These are phyloP conservation scores for Pao palembangensis DNA, from an alignment of 2,113 vertebrate species.

Conservation along the genomic window DNA sequence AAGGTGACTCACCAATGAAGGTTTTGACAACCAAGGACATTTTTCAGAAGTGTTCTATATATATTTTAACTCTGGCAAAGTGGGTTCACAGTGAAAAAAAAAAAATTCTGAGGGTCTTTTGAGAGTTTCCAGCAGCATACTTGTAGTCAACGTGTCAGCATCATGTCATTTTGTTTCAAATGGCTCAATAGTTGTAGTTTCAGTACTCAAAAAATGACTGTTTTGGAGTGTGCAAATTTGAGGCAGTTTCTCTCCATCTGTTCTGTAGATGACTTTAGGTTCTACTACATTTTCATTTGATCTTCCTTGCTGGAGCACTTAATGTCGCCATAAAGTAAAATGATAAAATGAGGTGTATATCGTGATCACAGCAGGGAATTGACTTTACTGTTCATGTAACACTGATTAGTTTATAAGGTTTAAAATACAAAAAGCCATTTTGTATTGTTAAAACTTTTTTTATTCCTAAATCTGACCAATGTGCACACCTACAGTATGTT, in stretches of 20 bases:
- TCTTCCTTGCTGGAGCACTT: constrained; percentile 6
- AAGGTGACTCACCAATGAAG: constrained; percentile 42
- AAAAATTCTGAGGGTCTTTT: too few relatives aligned
- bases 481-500: constrained; percentile 2
- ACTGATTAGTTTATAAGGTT: too few relatives aligned
- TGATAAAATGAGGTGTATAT: not conserved
- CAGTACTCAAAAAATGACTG: too few relatives aligned
- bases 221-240: constrained; percentile 4
- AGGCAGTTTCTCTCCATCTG: constrained; percentile 33
- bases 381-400: constrained; percentile 4
- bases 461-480: not conserved
- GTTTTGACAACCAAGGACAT: constrained; percentile 50
- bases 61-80: constrained; percentile 31
- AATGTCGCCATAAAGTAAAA: not conserved
- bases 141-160: too few relatives aligned
- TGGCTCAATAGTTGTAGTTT: too few relatives aligned
- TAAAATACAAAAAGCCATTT: not conserved
- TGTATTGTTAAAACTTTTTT: not conserved
- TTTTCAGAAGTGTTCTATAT: constrained; percentile 35
- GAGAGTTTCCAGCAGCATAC: too few relatives aligned
- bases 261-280: constrained; percentile 32
- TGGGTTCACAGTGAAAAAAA: not conserved
- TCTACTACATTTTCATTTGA: constrained; percentile 21
- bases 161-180: too few relatives aligned
- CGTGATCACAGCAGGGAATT: not conserved